Conservation (phyloP, 2,888 invertebrate species). For the Steinernema carpocapsae region DNA sequence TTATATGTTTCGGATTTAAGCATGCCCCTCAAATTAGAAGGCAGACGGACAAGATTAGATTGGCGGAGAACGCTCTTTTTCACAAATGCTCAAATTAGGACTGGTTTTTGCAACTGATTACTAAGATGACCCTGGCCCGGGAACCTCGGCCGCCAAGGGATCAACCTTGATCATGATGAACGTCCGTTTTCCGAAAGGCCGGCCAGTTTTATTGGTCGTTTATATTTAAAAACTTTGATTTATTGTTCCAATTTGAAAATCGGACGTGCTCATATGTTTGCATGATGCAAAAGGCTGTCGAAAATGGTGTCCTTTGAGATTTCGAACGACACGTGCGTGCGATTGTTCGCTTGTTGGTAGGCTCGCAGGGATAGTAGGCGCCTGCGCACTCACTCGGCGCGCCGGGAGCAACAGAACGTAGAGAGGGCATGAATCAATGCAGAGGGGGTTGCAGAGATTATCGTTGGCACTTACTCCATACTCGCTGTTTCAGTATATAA, state of each 20-base stretch:
- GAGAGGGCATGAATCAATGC: constrained; percentile 27
- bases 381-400: constrained; percentile 7
- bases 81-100: background rate
- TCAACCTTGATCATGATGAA: background rate
- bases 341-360: constrained; percentile 18
- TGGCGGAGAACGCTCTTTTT: background rate
- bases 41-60: constrained; percentile 4
- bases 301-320: constrained; percentile 30
- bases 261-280: constrained; percentile 35
- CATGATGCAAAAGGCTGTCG: constrained; percentile 34
- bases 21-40: background rate
- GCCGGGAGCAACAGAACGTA: background rate
- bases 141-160: too few relatives aligned
- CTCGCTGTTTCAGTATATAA: constrained; percentile 62
- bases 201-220: constrained; percentile 7
- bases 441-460: background rate
- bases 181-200: background rate
- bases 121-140: too few relatives aligned
- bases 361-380: constrained; percentile 16
- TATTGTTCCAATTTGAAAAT: constrained; percentile 33
- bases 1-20: constrained; percentile 20
- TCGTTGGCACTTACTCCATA: constrained; percentile 11
- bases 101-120: too few relatives aligned
- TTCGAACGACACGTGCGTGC: constrained; percentile 30
- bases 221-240: constrained; percentile 33